Evolutionary conservation across 2,888 invertebrate genomes (phyloP), one percentile per base, ranked within the genome.

Genomic region (Trilocha varians): DNA sequence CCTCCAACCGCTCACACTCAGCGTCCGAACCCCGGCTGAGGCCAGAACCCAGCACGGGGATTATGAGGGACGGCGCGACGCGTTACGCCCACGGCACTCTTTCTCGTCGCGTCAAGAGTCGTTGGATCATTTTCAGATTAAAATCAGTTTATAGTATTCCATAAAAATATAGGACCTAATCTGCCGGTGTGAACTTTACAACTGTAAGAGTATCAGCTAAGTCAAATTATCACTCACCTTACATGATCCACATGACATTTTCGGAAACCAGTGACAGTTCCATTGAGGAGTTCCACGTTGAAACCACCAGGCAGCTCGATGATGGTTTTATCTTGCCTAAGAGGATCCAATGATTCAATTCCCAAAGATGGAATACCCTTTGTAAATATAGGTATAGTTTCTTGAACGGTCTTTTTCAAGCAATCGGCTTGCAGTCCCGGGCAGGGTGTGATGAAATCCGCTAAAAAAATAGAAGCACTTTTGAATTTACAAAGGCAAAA

Each of bases 181-280:
- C n/a, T n/a, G n/a, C n/a, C n/a, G n/a, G n/a, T n/a, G n/a, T n/a
- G n/a, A n/a, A n/a, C n/a, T n/a, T n/a, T n/a, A n/a, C n/a, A n/a
- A n/a, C n/a, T n/a, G n/a, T n/a, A n/a, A n/a, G n/a, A n/a, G n/a
- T n/a, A n/a, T n/a, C n/a, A n/a, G n/a, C n/a, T n/a, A n/a, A n/a
- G n/a, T n/a, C 25, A 25, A 25, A 9, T 25, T 9, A 1, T 25
- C 25, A 11, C 73, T 68, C 46, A 77, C 75, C 51, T 50, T 0
- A 59, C 68, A 15, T 62, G 55, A 40, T 79, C 72, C 2, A 82
- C 64, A 0, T 50, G 46, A 38, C 82, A 82, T 44, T 77, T 78
- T 38, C 55, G 62, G n/a, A 77, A 42, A 5, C 82, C 82, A 32
- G 67, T 71, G 32, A 69, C 34, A n/a, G 49, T 50, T 17, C 76